Evolutionary conservation across 2,113 vertebrate genomes (phyloP).

Genomic region (Eurystomus gularis): DNA sequence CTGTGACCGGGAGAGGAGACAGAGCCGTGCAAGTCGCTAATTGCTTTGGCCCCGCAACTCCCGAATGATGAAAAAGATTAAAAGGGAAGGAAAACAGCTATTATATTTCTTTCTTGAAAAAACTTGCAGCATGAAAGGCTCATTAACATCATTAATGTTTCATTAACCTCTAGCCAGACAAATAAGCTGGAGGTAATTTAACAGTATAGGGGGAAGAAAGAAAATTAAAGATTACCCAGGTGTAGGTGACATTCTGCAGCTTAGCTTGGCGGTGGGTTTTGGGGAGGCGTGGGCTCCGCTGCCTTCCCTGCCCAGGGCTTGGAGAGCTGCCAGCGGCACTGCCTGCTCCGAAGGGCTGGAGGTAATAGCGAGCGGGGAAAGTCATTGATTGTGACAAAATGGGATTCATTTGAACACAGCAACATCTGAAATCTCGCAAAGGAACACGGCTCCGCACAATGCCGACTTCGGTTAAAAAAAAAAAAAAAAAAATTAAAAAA

Average conservation of each 20-base stretch:
- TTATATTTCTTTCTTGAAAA: constrained; percentile 80
- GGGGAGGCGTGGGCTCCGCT: constrained; percentile 29
- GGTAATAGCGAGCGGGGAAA: constrained; percentile 59
- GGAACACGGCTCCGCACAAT: constrained; percentile 1
- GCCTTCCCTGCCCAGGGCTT: not conserved
- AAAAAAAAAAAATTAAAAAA: not conserved
- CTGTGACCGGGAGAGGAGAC: constrained; percentile 72
- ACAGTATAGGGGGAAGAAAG: constrained; percentile 39
- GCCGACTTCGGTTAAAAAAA: not conserved
- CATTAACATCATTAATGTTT: constrained; percentile 82
- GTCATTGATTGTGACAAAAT: constrained; percentile 70
- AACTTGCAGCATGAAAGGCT: constrained; percentile 75
- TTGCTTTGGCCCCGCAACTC: constrained; percentile 78
- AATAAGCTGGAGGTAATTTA: constrained; percentile 79
- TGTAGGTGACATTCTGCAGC: constrained; percentile 70
- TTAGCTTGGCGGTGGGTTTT: not conserved
- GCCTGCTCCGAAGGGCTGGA: constrained; percentile 31
- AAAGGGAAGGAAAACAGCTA: constrained; percentile 81
- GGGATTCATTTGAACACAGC: constrained; percentile 59
- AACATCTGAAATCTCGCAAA: constrained; percentile 49
- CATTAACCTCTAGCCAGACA: constrained; percentile 83
- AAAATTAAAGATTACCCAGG: constrained; percentile 74
- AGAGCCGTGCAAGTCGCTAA: constrained; percentile 62
- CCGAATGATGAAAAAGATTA: constrained; percentile 76
- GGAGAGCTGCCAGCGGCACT: constrained; percentile 56